Evolutionary conservation across 2,113 vertebrate species (phyloP).

Genomic region (Semnornis frantzii): DNA sequence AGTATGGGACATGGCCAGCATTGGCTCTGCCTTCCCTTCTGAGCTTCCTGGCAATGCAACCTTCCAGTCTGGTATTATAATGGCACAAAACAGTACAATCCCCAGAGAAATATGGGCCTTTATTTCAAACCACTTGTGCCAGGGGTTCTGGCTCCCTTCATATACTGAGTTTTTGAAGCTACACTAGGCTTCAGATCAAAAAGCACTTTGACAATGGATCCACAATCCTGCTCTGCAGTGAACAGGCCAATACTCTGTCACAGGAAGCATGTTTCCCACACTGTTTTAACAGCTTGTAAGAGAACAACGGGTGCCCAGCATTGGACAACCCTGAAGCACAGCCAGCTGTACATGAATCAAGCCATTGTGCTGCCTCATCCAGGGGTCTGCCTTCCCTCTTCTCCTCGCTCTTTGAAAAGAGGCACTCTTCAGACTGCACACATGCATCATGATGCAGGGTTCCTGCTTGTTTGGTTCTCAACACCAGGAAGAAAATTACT

Average conservation of each 20-base stretch:
- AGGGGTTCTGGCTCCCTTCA: background rate
- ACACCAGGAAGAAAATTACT: background rate
- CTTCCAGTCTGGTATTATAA: background rate
- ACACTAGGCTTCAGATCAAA: background rate
- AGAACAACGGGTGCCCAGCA: background rate
- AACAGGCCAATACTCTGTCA: background rate
- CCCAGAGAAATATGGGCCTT: background rate
- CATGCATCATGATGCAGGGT: background rate
- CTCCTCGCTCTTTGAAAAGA: background rate
- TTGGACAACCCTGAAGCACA: background rate
- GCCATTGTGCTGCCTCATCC: constrained; percentile 30
- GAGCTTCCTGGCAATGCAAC: background rate
- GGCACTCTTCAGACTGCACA: background rate
- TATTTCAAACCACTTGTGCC: background rate
- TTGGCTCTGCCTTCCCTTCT: background rate
- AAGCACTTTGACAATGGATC: background rate
- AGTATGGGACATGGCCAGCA: background rate
- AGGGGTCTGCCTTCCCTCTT: background rate
- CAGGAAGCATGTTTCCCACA: background rate
- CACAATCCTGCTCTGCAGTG: background rate
- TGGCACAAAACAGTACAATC: background rate
- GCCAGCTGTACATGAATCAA: constrained; percentile 25
- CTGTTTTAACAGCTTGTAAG: background rate
- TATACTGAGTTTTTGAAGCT: background rate
- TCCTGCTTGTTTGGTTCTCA: background rate